Conservation (phyloP, 2,888 invertebrate species). For the Polydrusus pterygomalis region DNA sequence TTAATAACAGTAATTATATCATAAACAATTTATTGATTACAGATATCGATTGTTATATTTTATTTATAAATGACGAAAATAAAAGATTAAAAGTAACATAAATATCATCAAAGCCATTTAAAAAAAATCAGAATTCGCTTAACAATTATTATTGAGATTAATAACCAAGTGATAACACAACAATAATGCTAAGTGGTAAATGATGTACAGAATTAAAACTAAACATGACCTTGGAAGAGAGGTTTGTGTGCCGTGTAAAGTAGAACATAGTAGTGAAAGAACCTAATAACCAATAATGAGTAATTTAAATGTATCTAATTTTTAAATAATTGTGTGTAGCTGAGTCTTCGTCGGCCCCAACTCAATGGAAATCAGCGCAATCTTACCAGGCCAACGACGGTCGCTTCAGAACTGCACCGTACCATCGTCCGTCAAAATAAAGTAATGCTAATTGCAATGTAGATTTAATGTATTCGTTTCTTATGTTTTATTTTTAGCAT, state of each 20-base stretch:
- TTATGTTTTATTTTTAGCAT: neutral
- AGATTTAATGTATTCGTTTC: neutral
- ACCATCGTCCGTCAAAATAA: constrained; percentile 74
- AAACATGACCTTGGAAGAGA: neutral
- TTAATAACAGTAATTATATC: no score
- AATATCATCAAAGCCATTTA: no score
- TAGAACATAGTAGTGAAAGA: neutral
- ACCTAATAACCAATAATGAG: neutral
- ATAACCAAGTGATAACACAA: neutral
- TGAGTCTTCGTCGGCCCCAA: constrained; percentile 69
- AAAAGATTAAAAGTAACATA: no score
- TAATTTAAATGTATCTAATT: constrained; percentile 20
- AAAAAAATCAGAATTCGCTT: no score
- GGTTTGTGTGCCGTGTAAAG: constrained; percentile 4
- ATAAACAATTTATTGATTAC: no score
- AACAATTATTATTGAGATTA: no score
- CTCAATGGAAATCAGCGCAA: constrained; percentile 74
- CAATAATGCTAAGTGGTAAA: neutral
- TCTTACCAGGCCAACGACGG: constrained; percentile 70
- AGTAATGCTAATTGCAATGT: neutral
- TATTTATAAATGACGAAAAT: no score
- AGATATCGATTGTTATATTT: no score
- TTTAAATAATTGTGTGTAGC: constrained; percentile 57
- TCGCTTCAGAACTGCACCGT: constrained; percentile 77
- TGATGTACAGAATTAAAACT: no score